Percentiles rank a stretch among this genome's conserved stretches.
phyloP scores from a whole-genome alignment of 2,797 vertebrate genomes.

The Luscinia megarhynchos region DNA sequence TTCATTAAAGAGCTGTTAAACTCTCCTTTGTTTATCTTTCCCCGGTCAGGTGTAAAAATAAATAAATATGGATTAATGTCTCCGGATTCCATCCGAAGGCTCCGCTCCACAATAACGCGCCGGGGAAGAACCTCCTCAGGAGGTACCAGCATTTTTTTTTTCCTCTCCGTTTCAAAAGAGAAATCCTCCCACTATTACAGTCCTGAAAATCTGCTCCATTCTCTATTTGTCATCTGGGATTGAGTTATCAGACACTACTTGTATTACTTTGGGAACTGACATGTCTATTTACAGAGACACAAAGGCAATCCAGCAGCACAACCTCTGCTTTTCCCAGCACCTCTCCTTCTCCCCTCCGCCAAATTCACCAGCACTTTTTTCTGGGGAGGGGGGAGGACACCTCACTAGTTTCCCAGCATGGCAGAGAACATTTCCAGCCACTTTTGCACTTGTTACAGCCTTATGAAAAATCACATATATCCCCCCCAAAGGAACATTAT shows the following conservation, averaged over 20 bases:
- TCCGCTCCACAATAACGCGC: not conserved
- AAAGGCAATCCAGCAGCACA: constrained; percentile 68
- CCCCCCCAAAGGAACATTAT: not conserved
- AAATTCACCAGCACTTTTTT: constrained; percentile 10
- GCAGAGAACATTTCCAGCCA: constrained; percentile 42
- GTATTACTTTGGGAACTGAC: constrained; percentile 71
- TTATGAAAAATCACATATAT: not conserved
- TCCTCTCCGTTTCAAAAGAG: not conserved
- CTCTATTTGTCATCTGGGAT: constrained; percentile 67
- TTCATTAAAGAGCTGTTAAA: constrained; percentile 68
- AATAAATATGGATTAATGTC: constrained; percentile 6
- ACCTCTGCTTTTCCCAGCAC: constrained; percentile 25
- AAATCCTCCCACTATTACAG: constrained; percentile 55
- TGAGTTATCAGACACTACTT: constrained; percentile 74
- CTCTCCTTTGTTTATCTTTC: constrained; percentile 75
- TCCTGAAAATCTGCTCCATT: constrained; percentile 55
- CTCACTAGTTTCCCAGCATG: constrained; percentile 14
- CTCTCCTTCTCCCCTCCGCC: constrained; percentile 27
- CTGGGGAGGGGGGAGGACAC: not conserved
- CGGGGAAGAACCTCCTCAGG: not conserved
- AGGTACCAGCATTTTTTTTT: not conserved
- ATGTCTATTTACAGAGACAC: constrained; percentile 77
- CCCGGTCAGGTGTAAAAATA: constrained; percentile 56
- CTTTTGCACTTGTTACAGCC: constrained; percentile 66
- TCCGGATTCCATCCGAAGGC: not conserved